phyloP scores from a whole-genome alignment of 2,797 vertebrate genomes.

The Spizella passerina region DNA sequence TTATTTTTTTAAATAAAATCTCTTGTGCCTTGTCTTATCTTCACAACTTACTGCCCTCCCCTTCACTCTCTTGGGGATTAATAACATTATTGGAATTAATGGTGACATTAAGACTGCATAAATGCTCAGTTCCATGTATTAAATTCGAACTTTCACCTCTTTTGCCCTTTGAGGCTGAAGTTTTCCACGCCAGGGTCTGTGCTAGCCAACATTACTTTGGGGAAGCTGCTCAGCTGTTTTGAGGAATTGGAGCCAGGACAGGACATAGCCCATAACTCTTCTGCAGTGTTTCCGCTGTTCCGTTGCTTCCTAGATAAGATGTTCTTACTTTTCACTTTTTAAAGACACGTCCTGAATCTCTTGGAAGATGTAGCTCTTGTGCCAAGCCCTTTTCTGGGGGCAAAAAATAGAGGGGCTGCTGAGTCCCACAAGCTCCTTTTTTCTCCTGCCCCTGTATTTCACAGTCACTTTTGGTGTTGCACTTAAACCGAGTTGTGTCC shows the following conservation, averaged over 20 bases:
- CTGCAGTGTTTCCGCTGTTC: not conserved
- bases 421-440: not conserved
- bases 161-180: not conserved
- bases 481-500: not conserved
- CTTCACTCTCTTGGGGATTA: not conserved
- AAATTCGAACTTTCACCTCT: not conserved
- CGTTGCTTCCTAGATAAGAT: not conserved
- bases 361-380: not conserved
- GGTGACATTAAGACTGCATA: not conserved
- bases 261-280: slow-evolving; percentile 25
- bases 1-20: not conserved
- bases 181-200: not conserved
- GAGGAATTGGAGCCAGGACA: not conserved
- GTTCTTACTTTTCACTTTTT: not conserved
- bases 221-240: slow-evolving; percentile 39
- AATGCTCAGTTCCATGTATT: not conserved
- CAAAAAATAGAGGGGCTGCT: not conserved
- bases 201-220: not conserved
- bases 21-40: not conserved
- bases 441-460: not conserved
- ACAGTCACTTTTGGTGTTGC: not conserved
- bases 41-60: not conserved
- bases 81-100: not conserved
- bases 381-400: not conserved
- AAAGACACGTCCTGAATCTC: not conserved